A percentile compares a stretch with the other conserved stretches of the same genome.
Conservation (phyloP, 2,888 invertebrate species). For the Agonopterix subpropinquella region DNA sequence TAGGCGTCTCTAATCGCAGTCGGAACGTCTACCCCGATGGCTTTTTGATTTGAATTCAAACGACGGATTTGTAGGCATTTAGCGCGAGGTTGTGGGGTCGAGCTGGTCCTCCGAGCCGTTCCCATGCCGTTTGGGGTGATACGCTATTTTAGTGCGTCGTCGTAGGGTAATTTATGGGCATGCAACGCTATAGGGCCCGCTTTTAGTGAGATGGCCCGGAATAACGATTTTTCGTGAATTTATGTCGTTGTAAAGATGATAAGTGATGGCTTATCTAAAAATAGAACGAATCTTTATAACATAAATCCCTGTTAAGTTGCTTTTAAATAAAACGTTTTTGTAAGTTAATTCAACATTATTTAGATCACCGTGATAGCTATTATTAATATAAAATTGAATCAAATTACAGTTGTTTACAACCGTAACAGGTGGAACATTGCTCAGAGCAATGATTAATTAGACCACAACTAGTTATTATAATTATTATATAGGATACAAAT, state of each 20-base stretch:
- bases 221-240: constrained; percentile 59
- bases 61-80: constrained; percentile 67
- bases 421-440: constrained; percentile 19
- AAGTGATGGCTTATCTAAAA: constrained; percentile 19
- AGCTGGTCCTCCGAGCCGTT: constrained; percentile 52
- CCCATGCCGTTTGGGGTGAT: constrained; percentile 68
- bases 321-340: too few species aligned
- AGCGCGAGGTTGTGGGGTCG: constrained; percentile 46
- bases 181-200: constrained; percentile 54
- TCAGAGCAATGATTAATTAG: constrained; percentile 17
- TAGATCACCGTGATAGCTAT: too few species aligned
- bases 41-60: constrained; percentile 61
- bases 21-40: constrained; percentile 51
- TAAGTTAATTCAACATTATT: too few species aligned
- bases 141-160: constrained; percentile 72
- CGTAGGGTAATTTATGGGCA: constrained; percentile 65
- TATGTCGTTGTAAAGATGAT: constrained; percentile 47
- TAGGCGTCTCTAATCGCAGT: constrained; percentile 59
- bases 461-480: too few species aligned
- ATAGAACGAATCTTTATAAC: not conserved
- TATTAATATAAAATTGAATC: constrained; percentile 27
- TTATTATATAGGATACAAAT: too few species aligned
- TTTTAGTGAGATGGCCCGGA: constrained; percentile 61
- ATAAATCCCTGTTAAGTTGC: constrained; percentile 11
- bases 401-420: constrained; percentile 25